Conservation (phyloP, 2,113 vertebrate genomes). For the Sebastes schlegelii region DNA sequence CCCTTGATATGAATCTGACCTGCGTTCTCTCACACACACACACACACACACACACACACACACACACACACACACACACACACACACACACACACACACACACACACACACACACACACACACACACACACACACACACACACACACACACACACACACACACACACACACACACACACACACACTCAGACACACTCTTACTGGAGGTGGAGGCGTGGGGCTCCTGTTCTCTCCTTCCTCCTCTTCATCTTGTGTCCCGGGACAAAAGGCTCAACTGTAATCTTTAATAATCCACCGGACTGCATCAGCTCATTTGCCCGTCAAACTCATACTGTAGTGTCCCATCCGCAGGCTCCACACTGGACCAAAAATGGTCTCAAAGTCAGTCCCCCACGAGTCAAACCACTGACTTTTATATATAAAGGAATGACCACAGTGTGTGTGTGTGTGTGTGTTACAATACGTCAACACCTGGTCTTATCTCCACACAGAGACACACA, state of each 20-base stretch:
- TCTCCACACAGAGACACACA: constrained; percentile 35
- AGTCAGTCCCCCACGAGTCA: constrained; percentile 15
- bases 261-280: constrained; percentile 60
- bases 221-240: constrained; percentile 91
- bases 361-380: not conserved
- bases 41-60: not conserved
- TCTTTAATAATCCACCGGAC: constrained; percentile 68
- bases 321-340: constrained; percentile 23
- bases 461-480: constrained; percentile 56
- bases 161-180: constrained; percentile 22
- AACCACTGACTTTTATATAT: constrained; percentile 1
- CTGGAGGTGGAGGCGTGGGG: constrained; percentile 91
- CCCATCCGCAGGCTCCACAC: not conserved
- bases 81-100: not conserved
- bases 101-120: constrained; percentile 1
- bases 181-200: constrained; percentile 77
- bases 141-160: not conserved
- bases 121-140: not conserved
- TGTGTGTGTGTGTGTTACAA: not conserved
- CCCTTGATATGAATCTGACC: not conserved
- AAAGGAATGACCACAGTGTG: constrained; percentile 9
- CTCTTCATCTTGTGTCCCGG: constrained; percentile 89
- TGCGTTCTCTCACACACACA: not conserved
- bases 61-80: not conserved
- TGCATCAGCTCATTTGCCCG: constrained; percentile 42